phyloP scores from a whole-genome alignment of 2,113 vertebrate genomes.

The Oostethus manadensis region DNA sequence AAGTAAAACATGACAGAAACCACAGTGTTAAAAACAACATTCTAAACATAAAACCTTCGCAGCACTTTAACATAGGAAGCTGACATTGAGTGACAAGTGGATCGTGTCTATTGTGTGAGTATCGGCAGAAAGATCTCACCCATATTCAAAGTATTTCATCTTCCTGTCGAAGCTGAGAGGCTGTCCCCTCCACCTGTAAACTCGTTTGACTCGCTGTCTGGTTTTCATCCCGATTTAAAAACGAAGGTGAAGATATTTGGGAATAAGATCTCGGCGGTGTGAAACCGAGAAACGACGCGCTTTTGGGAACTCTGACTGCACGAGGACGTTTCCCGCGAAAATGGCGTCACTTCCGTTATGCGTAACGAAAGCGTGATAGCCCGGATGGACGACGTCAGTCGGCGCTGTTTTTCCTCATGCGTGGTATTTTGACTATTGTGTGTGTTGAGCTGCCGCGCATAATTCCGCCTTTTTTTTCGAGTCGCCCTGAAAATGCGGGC shows the following conservation, averaged over 20 bases:
- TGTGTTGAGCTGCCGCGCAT: no score
- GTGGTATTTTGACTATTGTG: no score
- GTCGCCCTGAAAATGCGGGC: no score
- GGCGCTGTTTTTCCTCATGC: no score
- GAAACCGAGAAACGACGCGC: background rate
- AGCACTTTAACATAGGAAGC: no score
- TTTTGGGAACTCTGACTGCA: no score
- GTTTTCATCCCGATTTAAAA: slow-evolving; percentile 43
- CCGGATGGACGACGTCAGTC: no score
- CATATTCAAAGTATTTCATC: slow-evolving; percentile 54
- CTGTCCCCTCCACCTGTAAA: slow-evolving; percentile 75
- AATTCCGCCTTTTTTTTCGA: no score
- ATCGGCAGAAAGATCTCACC: slow-evolving; percentile 43
- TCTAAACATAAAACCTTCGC: no score
- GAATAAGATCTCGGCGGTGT: background rate
- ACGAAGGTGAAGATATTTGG: background rate
- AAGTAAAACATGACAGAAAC: no score
- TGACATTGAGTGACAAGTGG: no score
- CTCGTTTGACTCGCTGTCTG: slow-evolving; percentile 57
- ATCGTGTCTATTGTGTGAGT: background rate
- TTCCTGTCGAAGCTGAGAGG: slow-evolving; percentile 66
- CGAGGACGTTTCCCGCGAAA: slow-evolving; percentile 39
- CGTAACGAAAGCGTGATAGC: background rate
- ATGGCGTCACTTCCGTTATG: slow-evolving; percentile 11
- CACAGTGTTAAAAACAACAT: no score